Conservation (phyloP, 1,140 invertebrate species). For the Fopius arisanus region DNA sequence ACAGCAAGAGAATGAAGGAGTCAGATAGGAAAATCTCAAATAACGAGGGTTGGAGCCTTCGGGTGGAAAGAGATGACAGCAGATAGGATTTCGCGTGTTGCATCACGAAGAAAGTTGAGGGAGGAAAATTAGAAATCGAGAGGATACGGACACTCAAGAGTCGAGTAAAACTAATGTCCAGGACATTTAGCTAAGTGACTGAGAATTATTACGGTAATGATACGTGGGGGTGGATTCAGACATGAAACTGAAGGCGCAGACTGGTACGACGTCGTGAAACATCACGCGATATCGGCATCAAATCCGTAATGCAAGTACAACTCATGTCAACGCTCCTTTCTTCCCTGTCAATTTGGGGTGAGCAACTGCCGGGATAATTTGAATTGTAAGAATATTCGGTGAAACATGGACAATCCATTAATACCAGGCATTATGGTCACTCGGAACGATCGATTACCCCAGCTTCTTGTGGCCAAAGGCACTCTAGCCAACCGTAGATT, state of each 20-base stretch:
- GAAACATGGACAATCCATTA: background rate
- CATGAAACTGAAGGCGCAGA: slow-evolving; percentile 44
- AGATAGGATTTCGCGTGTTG: slow-evolving; percentile 10
- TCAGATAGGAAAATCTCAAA: slow-evolving; percentile 3
- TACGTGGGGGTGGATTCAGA: slow-evolving; percentile 29
- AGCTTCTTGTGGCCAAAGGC: background rate
- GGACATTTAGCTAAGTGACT: slow-evolving; percentile 48
- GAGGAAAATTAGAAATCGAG: slow-evolving; percentile 20
- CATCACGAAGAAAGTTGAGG: background rate
- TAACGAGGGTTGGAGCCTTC: background rate
- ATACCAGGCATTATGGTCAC: background rate
- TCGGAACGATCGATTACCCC: background rate
- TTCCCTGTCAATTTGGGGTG: background rate
- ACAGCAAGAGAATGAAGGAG: slow-evolving; percentile 15
- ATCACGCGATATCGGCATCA: slow-evolving; percentile 40
- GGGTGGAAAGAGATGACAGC: background rate
- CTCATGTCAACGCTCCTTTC: background rate
- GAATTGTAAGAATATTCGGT: background rate
- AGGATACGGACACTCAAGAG: background rate
- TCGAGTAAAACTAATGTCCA: slow-evolving; percentile 38
- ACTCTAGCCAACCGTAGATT: background rate
- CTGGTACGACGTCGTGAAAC: slow-evolving; percentile 47
- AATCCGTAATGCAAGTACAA: slow-evolving; percentile 17
- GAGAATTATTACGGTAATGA: slow-evolving; percentile 57
- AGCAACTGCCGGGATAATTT: background rate